A percentile compares a stretch with the other conserved stretches of the same genome.
Evolutionary conservation across 2,888 invertebrate genomes (phyloP).

Genomic region (Noctua pronuba): DNA sequence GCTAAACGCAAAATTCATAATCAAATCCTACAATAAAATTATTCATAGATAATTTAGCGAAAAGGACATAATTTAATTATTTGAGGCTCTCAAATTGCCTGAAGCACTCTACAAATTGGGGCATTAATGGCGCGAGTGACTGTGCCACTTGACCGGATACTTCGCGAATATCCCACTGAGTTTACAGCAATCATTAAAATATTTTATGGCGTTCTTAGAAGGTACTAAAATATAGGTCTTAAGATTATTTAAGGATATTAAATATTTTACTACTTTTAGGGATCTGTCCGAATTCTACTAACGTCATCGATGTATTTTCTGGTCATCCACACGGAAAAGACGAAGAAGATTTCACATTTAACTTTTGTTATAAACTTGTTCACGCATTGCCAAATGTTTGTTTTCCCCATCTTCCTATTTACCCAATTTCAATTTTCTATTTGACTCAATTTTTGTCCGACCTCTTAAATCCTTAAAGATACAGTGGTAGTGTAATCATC

Average conservation of each 20-base stretch:
- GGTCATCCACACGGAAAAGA: neutral
- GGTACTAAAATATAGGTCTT: constrained; percentile 33
- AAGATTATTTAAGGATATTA: constrained; percentile 19
- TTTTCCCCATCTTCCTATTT: neutral
- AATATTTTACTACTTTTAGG: constrained; percentile 11
- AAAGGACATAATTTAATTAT: constrained; percentile 65
- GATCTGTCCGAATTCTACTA: neutral
- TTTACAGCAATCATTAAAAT: constrained; percentile 57
- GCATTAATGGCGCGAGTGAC: constrained; percentile 65
- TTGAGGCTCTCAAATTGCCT: constrained; percentile 62
- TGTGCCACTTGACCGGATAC: constrained; percentile 62
- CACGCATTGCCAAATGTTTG: neutral
- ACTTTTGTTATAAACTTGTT: neutral
- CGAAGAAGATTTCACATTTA: neutral
- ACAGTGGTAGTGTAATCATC: neutral
- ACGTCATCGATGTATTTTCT: neutral
- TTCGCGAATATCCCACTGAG: constrained; percentile 45
- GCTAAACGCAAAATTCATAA: constrained; percentile 43
- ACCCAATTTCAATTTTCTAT: neutral
- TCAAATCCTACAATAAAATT: constrained; percentile 45
- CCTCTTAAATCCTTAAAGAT: neutral
- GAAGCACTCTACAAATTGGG: constrained; percentile 67
- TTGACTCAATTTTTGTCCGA: neutral
- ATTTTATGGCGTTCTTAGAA: constrained; percentile 38
- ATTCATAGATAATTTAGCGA: constrained; percentile 57